Conservation (phyloP, 1,140 invertebrate species). For the Zaprionus taronus region DNA sequence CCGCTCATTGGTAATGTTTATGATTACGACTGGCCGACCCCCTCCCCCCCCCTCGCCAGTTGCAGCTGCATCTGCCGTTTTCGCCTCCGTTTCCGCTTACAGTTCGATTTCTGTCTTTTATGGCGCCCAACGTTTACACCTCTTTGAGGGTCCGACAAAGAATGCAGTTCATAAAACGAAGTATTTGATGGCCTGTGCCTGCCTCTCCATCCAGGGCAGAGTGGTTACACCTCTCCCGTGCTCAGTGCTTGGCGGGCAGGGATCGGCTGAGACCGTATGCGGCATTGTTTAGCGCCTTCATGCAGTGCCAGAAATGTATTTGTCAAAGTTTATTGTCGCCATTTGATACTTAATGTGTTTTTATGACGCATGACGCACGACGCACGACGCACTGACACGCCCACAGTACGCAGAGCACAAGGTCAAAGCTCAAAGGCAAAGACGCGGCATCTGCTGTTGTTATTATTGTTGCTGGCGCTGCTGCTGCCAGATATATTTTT, state of each 20-base stretch:
- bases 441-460: conserved; percentile 50
- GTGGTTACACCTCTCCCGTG: background rate
- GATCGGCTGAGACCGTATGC: background rate
- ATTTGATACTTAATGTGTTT: conserved; percentile 78
- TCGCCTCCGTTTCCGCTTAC: background rate
- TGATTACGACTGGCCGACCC: conserved; percentile 54
- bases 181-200: conserved; percentile 36
- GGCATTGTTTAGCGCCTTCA: conserved; percentile 23
- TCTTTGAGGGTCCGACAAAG: conserved; percentile 36
- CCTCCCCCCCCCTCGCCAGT: background rate
- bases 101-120: conserved; percentile 12
- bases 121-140: conserved; percentile 57
- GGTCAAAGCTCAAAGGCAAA: conserved; percentile 75
- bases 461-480: conserved; percentile 13
- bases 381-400: conserved; percentile 40
- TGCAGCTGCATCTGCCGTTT: conserved; percentile 23
- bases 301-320: conserved; percentile 55
- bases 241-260: background rate
- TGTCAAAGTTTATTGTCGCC: conserved; percentile 77
- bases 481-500: conserved; percentile 31
- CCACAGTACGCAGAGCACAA: conserved; percentile 38
- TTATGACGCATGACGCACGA: conserved; percentile 67
- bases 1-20: conserved; percentile 52
- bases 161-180: conserved; percentile 62
- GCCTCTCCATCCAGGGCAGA: background rate